Evolutionary conservation across 2,888 invertebrate genomes (phyloP), one percentile per base, ranked within the genome.

Genomic region (Punctoribates punctum): DNA sequence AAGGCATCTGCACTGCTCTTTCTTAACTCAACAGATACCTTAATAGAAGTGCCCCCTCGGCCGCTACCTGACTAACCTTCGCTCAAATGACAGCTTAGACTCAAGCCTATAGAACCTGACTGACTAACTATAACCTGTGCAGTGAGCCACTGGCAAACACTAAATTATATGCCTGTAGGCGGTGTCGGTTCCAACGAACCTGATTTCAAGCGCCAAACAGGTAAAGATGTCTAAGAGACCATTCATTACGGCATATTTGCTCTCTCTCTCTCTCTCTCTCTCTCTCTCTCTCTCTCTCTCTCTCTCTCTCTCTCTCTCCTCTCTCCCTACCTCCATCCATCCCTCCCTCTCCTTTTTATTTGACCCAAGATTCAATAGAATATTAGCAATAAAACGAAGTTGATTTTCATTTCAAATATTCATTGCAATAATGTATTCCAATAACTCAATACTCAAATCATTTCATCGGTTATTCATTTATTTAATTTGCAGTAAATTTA

Each of bases 261-360:
- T 8, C 8, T 72, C 8, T 20, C 72, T 72, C 23, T 13, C 23
- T 20, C 8, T 13, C 23, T 13, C 72, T 72, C 8, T 13, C 72
- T 20, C 11, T 13, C 23, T 72, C 72, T 13, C 8, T 72, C 11
- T 20, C 8, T 72, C 72, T 72, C 23, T 72, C 72, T 72, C 23
- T 20, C 8, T 13, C 8, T 72, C 72, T 72, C 72, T 72, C 72
- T 72, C 72, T 72, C 72, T 72, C 72, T 72, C 17, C 72, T 23
- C 23, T 62, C 6, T 62, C 15, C 15, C 62, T 62, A 11, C 8
- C 27, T 46, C 46, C 8, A 8, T 46, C 46, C 8, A 46, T 46
- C 46, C 8, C 46, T 46, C 46, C 46, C n/a, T n/a, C n/a, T n/a
- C n/a, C n/a, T n/a, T n/a, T n/a, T n/a, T n/a, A n/a, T n/a, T n/a